A percentile compares a stretch with the other conserved stretches of the same genome.
These are phyloP conservation scores for Callionymus lyra DNA, from an alignment of 2,113 vertebrate genomes.

Conservation along the genomic window DNA sequence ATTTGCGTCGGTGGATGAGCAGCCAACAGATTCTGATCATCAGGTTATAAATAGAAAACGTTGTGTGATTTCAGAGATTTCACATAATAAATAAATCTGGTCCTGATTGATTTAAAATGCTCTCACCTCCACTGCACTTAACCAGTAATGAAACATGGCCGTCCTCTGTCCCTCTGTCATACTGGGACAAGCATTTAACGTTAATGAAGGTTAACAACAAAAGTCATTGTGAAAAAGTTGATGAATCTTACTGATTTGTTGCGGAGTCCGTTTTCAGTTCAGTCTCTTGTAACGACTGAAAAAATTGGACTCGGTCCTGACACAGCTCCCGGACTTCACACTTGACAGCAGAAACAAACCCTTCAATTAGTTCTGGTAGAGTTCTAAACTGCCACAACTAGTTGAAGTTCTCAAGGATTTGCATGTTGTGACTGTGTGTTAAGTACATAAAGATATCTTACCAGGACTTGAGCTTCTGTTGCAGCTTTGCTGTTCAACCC, in stretches of 20 bases:
- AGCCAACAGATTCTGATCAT: slow-evolving; percentile 60
- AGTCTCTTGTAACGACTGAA: slow-evolving; percentile 59
- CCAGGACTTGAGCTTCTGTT: slow-evolving; percentile 62
- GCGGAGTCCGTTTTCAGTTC: slow-evolving; percentile 41
- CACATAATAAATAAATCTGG: too few relatives aligned
- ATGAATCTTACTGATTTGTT: slow-evolving; percentile 37
- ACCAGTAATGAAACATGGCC: slow-evolving; percentile 69
- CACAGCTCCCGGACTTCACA: slow-evolving; percentile 57
- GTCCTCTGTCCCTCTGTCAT: slow-evolving; percentile 56
- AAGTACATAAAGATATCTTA: too few relatives aligned
- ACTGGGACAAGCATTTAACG: slow-evolving; percentile 24
- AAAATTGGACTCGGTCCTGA: slow-evolving; percentile 58
- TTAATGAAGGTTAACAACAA: slow-evolving; percentile 1
- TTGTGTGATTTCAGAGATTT: too few relatives aligned
- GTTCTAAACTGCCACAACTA: too few relatives aligned
- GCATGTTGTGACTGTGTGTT: too few relatives aligned
- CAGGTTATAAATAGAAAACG: slow-evolving; percentile 8
- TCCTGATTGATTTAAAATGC: not conserved
- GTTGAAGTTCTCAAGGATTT: too few relatives aligned
- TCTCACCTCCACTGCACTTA: slow-evolving; percentile 71
- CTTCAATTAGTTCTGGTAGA: too few relatives aligned
- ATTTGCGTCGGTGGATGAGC: slow-evolving; percentile 70
- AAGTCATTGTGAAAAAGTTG: not conserved
- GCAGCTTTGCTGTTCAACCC: slow-evolving; percentile 15
- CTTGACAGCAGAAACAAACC: slow-evolving; percentile 22